Evolutionary conservation across 2,113 vertebrate genomes (phyloP).

Genomic region (Cyanocitta stelleri): DNA sequence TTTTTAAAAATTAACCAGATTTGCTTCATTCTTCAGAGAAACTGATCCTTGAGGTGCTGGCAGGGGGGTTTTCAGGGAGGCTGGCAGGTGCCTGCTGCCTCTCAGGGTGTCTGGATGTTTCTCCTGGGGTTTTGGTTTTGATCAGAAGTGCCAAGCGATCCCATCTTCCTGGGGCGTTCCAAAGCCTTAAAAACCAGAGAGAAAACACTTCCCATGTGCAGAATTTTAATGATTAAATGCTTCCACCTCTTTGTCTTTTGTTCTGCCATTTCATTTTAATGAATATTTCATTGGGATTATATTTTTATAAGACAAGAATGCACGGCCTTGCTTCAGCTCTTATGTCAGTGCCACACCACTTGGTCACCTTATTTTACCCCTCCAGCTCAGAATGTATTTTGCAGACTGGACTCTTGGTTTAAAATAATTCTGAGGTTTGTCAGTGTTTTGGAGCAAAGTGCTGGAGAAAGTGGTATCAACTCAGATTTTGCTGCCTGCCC

Average conservation of each 20-base stretch:
- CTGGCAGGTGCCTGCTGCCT: background rate
- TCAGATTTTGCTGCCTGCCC: background rate
- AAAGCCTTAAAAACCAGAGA: background rate
- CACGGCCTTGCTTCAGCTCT: background rate
- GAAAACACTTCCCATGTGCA: background rate
- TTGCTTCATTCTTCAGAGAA: background rate
- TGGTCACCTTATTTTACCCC: background rate
- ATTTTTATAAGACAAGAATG: background rate
- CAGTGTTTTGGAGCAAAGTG: background rate
- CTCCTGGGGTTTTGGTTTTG: background rate
- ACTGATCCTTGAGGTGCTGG: background rate
- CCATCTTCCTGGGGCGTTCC: background rate
- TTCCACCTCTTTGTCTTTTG: background rate
- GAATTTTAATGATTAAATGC: background rate
- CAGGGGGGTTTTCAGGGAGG: background rate
- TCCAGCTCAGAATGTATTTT: background rate
- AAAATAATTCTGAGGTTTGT: background rate
- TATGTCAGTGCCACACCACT: background rate
- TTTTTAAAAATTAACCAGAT: background rate
- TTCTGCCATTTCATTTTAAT: conserved; percentile 8
- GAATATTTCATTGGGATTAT: conserved; percentile 16
- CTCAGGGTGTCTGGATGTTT: background rate
- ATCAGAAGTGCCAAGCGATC: background rate
- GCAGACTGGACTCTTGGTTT: background rate
- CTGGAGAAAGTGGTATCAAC: background rate